Base-by-base conservation (phyloP, 2,888 invertebrate species). In the Euclidia mi region DNA sequence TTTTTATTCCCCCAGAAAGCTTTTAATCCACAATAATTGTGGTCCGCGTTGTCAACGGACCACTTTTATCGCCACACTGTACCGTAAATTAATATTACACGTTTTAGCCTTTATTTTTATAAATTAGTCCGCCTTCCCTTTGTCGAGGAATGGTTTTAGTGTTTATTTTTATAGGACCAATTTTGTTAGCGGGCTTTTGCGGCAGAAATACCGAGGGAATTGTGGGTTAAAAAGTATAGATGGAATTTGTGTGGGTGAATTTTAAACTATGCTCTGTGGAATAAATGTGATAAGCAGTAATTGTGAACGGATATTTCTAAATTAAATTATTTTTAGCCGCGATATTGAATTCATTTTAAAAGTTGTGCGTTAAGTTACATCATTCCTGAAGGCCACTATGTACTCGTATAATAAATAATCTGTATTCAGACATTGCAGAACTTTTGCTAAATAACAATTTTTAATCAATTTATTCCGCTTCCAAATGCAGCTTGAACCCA, bases 21-120 rank as follows among this genome's bases (percentile, higher is more conserved):
- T 66, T 66, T 68, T 71, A 74, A 74, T 66, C 62, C 59, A 49
- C 75, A 71, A 66, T 71, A 59, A 63, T 35, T 53, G 51, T 51
- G 50, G 53, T 32, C 40, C 31, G 28, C 43, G 29, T 35, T 57
- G 63, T 56, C 63, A 57, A 48, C 60, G 35, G 42, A 14, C 17
- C 18, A 32, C n/a, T 20, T 73, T 66, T 66, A 66, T 60, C 49
- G 44, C 38, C 31, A 31, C 29, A 57, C 17, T 43, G 34, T 38
- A 61, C 51, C 32, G 49, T 50, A 41, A 66, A 62, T 69, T 58
- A 66, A 59, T 65, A 53, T 55, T 15, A 43, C 11, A 32, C 20
- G 12, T 34, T 49, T 45, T 44, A 34, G 34, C 11, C 38, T 52
- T 46, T 20, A 47, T 42, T 57, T 55, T 34, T 50, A 35, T 48